phyloP scores from a whole-genome alignment of 2,797 vertebrate genomes.

The Vultur gryphus region DNA sequence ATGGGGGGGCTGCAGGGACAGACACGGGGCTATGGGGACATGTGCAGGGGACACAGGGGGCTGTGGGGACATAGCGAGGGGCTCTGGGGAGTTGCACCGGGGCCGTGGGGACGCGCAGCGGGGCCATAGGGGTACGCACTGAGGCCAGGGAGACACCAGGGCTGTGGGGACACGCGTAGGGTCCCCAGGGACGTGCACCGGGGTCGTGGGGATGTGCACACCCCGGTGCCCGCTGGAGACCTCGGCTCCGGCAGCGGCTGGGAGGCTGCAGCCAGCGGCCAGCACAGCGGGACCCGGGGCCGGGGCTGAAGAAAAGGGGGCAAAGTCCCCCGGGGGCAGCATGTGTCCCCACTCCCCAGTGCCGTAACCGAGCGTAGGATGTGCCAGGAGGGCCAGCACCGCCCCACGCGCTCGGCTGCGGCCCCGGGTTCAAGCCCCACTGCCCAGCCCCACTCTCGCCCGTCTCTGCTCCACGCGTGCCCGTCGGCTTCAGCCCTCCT shows the following conservation, averaged over 20 bases:
- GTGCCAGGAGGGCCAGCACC: not conserved
- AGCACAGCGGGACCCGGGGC: not conserved
- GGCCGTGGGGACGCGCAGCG: fast-evolving
- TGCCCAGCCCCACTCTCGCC: not conserved
- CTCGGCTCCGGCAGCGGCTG: not conserved
- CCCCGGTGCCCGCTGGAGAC: fast-evolving
- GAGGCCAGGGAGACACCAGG: not conserved
- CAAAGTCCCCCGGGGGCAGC: not conserved
- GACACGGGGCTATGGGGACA: not conserved
- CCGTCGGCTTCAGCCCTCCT: not conserved
- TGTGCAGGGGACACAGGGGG: not conserved
- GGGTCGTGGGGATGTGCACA: fast-evolving
- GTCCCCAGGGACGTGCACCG: not conserved
- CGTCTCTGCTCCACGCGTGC: fast-evolving
- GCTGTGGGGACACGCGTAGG: not conserved
- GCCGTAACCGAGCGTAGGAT: fast-evolving
- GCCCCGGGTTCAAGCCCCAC: not conserved
- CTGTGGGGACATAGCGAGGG: fast-evolving
- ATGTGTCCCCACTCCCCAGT: fast-evolving
- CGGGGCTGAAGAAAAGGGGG: not conserved
- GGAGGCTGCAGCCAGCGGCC: not conserved
- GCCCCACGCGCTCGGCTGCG: fast-evolving
- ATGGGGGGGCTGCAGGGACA: not conserved
- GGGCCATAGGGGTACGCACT: fast-evolving
- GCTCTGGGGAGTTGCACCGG: not conserved